phyloP scores from a whole-genome alignment of 2,888 invertebrate species.

The Sepiola atlantica region DNA sequence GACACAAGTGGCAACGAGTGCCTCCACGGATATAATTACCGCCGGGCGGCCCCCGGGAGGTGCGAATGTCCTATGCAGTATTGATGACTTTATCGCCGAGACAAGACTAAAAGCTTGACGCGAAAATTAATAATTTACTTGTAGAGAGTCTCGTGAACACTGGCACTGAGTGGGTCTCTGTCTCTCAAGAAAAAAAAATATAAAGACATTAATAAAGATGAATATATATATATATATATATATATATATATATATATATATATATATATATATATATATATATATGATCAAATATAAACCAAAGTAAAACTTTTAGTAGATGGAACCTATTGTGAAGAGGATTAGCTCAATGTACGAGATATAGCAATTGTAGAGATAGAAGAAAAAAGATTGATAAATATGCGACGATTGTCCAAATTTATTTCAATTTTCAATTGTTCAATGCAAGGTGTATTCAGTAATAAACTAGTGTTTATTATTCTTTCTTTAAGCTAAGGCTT shows the following conservation, averaged over 20 bases:
- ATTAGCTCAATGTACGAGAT: too few relatives aligned
- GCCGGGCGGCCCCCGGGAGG: neutral
- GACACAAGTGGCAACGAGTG: conserved; percentile 16
- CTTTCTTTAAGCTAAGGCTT: too few relatives aligned
- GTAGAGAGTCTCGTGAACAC: neutral
- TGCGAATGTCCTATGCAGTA: neutral
- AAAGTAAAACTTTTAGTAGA: too few relatives aligned
- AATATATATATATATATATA: conserved; percentile 8
- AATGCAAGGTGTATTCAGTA: too few relatives aligned
- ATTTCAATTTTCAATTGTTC: too few relatives aligned
- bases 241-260: neutral
- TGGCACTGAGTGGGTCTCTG: neutral
- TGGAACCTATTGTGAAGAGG: too few relatives aligned
- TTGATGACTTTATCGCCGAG: neutral
- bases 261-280: neutral
- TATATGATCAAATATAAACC: neutral
- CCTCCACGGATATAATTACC: conserved; percentile 32
- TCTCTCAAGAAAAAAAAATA: neutral
- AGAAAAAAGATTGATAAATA: too few relatives aligned
- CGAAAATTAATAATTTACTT: neutral
- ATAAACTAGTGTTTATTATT: too few relatives aligned
- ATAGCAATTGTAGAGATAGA: too few relatives aligned
- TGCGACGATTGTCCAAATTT: too few relatives aligned
- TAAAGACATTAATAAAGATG: neutral
- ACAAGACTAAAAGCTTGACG: neutral